phyloP scores from a whole-genome alignment of 2,113 vertebrate species.

The Archocentrus centrarchus region DNA sequence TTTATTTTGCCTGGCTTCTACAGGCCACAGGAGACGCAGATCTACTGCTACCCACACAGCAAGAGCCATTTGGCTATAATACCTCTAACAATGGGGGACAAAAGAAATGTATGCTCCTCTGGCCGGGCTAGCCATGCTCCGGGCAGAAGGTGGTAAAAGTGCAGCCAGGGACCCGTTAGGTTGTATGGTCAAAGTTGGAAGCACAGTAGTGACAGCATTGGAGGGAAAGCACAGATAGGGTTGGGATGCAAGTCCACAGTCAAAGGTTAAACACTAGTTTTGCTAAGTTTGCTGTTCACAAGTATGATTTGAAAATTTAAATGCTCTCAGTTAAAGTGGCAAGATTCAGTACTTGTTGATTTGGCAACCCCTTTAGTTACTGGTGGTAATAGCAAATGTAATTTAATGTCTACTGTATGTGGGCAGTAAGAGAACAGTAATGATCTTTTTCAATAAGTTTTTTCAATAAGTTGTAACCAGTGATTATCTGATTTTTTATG shows the following conservation, averaged over 20 bases:
- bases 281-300: background rate
- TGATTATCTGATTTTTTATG: background rate
- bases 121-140: background rate
- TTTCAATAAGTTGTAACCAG: background rate
- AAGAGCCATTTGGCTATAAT: conserved; percentile 52
- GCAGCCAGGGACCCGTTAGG: conserved; percentile 22
- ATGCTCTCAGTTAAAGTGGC: background rate
- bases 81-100: conserved; percentile 16
- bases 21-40: conserved; percentile 31
- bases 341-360: too few species aligned
- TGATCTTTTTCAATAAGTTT: background rate
- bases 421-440: background rate
- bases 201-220: conserved; percentile 13
- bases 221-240: background rate
- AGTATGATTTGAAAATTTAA: background rate
- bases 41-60: conserved; percentile 23
- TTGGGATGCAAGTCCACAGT: background rate
- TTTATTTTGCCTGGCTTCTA: conserved; percentile 44
- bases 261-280: background rate
- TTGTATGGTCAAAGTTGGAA: background rate
- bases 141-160: conserved; percentile 9
- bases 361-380: too few species aligned
- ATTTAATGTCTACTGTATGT: background rate
- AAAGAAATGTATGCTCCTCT: conserved; percentile 29
- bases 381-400: too few species aligned